Base-by-base conservation (phyloP, 2,888 invertebrate genomes). In the Tenthredo amoena region DNA sequence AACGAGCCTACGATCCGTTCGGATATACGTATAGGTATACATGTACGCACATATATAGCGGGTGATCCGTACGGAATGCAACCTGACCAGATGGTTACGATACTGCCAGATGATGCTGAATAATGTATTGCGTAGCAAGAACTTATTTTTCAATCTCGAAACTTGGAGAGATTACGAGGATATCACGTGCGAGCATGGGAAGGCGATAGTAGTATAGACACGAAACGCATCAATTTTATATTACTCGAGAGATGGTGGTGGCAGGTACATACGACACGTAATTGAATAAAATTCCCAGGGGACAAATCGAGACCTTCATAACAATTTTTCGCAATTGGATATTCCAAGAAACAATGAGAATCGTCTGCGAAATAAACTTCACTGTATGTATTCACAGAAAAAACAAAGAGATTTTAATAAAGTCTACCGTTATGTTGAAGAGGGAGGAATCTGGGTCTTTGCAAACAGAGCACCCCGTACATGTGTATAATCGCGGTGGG, bases 401-500 rank as follows among this genome's bases (percentile, higher is more conserved):
- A 74, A 12, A 43, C 2, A 40, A 40, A 74, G 4, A 40, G 21
- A 71, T 43, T 74, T 43, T 21, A 21, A 74, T 74, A 12, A 43
- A 74, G n/a, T 43, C 40, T 21, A 37, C 71, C 37, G 34, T 74
- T 43, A 62, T 37, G 21, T 40, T 21, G 26, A 81, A 21, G 15
- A 55, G 31, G 50, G 18, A 34, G 58, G 43, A 55, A 74, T 58
- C 50, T n/a, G 71, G 34, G 71, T 71, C 34, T 77, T 34, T 37
- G 58, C 21, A 58, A 31, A 43, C 37, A 15, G 74, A 76, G 37
- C 84, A 76, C 72, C 74, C 76, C 15, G 74, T 81, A 76, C 26
- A 55, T 84, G 55, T 34, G 84, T 76, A 72, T 72, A 47, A 62
- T 76, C 72, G 72, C 76, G 50, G 84, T 62, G 72, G 47, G 84